Evolutionary conservation across 2,797 vertebrate genomes (phyloP), one percentile per base, ranked within the genome.

Genomic region (Anguilla megastoma): DNA sequence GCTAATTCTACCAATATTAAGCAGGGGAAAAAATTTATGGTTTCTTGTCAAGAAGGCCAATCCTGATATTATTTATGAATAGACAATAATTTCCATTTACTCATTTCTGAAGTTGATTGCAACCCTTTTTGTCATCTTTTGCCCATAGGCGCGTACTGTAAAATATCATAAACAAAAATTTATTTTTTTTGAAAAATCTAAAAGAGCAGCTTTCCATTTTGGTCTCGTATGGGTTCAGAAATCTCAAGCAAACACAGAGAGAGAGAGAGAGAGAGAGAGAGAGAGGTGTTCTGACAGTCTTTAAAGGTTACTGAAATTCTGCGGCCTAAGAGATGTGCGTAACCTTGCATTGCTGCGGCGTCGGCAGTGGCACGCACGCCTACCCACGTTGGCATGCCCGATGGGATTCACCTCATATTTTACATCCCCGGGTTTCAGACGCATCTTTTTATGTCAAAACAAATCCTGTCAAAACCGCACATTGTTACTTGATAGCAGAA

Each of bases 391-490:
- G 41, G 14, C 41, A 48, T 21, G 36, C 76, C 79, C 79, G 8
- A 10, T 21, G 2, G 79, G 41, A n/a, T 33, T 50, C 76, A 48
- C 36, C 45, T 50, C 79, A 50, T n/a, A 82, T 50, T 82, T 82
- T 45, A 82, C 45, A 50, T 82, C 24, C 50, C 10, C 41, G 50
- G 1, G 7, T 80, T 14, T 82, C 79, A 82, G 18, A n/a, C 50
- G 45, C 45, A 82, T 82, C 79, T 48, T 50, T 82, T 50, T 36
- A 82, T 82, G 79, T 82, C 79, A 82, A n/a, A 82, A 82, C 41
- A 50, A 82, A 24, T 82, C 79, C 45, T 21, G n/a, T 48, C 45
- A 50, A 48, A 82, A 82, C 45, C 79, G 79, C 45, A 82, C 21
- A 82, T 21, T 82, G 79, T 82, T 48, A 82, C 41, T 9, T 2